Evolutionary conservation across 2,797 vertebrate species (phyloP).

Genomic region (Crocidura indochinensis): DNA sequence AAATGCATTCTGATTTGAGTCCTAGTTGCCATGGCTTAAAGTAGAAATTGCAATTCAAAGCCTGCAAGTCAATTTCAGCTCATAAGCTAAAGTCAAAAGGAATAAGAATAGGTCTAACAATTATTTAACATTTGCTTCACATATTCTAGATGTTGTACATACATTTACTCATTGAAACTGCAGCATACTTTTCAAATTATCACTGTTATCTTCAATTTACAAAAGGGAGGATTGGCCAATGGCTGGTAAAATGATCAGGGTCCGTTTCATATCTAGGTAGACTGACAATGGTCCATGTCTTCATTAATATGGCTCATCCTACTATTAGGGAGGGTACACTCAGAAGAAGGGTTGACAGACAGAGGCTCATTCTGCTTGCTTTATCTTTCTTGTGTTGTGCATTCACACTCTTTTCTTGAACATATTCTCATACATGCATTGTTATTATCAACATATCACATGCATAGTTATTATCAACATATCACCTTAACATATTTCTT

Average conservation of each 20-base stretch:
- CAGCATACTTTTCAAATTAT: neutral
- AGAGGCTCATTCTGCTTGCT: too few species aligned
- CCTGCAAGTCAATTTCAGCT: neutral
- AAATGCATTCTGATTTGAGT: constrained; percentile 12
- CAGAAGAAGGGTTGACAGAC: neutral
- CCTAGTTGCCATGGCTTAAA: constrained; percentile 11
- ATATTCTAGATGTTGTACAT: constrained; percentile 8
- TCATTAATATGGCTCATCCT: neutral
- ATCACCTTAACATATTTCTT: too few species aligned
- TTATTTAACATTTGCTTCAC: neutral
- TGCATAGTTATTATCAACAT: too few species aligned
- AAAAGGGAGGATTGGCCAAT: neutral
- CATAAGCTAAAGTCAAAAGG: neutral
- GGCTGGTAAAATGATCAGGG: neutral
- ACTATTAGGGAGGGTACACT: neutral
- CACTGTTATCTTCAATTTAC: neutral
- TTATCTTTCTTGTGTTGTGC: too few species aligned
- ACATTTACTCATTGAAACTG: neutral
- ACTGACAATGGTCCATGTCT: neutral
- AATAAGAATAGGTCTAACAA: constrained; percentile 18
- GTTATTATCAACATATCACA: too few species aligned
- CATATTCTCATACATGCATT: too few species aligned
- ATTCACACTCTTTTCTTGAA: too few species aligned
- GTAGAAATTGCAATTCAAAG: constrained; percentile 16
- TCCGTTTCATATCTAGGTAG: neutral